phyloP scores from a whole-genome alignment of 2,113 vertebrate genomes.

The Apeltes quadracus region DNA sequence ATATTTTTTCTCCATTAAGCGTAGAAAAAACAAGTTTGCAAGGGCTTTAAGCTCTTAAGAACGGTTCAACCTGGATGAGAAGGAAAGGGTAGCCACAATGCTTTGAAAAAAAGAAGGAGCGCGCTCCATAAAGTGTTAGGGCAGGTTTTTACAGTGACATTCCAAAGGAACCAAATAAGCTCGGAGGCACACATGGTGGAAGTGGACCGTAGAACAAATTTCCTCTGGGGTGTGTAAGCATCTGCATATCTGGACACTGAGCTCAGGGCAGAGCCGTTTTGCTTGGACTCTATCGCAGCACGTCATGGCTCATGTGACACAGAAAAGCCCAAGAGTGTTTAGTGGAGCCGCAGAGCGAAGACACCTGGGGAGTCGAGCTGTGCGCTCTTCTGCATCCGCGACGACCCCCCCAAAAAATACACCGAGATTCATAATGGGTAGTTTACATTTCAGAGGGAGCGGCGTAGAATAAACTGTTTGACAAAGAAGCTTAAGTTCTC shows the following conservation, averaged over 20 bases:
- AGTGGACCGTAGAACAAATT: constrained; percentile 69
- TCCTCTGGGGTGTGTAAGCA: constrained; percentile 51
- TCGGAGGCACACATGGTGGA: constrained; percentile 55
- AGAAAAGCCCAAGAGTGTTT: constrained; percentile 27
- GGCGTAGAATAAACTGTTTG: constrained; percentile 58
- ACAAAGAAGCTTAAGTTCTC: constrained; percentile 35
- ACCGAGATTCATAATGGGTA: constrained; percentile 5
- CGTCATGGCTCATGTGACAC: background rate
- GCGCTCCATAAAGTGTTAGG: constrained; percentile 9
- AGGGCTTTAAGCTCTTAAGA: background rate
- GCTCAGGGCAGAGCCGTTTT: constrained; percentile 40
- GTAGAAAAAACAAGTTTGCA: background rate
- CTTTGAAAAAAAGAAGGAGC: constrained; percentile 4
- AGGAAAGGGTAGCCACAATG: background rate
- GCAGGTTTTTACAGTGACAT: constrained; percentile 34
- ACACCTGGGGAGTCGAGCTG: constrained; percentile 8
- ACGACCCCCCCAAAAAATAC: constrained; percentile 30
- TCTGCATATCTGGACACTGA: constrained; percentile 60
- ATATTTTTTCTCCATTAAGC: too few relatives aligned
- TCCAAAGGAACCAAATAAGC: constrained; percentile 35
- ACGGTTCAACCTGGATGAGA: background rate
- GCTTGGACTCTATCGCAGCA: constrained; percentile 34
- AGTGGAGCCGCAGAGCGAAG: constrained; percentile 17
- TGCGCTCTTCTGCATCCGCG: constrained; percentile 12
- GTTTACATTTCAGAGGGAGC: constrained; percentile 56